phyloP scores from a whole-genome alignment of 2,888 invertebrate species.

The Pocota personata region DNA sequence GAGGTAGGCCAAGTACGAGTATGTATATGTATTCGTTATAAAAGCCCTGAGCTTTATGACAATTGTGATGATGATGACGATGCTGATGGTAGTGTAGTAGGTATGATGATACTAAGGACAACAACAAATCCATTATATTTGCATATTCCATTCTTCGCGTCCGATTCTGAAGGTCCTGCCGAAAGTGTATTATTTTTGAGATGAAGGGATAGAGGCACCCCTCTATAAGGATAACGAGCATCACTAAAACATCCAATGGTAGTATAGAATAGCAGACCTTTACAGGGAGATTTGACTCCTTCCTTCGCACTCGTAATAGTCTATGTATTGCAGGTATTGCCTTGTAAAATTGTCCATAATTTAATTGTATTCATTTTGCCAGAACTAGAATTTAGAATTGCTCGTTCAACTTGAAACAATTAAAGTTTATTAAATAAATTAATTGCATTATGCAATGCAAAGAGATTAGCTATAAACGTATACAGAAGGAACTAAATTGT shows the following conservation, averaged over 20 bases:
- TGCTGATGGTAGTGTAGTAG: not conserved
- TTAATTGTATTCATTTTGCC: not conserved
- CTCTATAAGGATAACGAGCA: not conserved
- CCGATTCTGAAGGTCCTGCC: conserved; percentile 16
- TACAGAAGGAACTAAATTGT: too few relatives aligned
- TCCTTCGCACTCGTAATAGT: not conserved
- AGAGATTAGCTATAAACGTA: too few relatives aligned
- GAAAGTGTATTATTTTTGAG: conserved; percentile 11
- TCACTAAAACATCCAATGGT: conserved; percentile 10
- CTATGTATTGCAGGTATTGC: not conserved
- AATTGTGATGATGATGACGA: not conserved
- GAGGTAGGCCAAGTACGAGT: conserved; percentile 16
- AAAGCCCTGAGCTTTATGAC: not conserved
- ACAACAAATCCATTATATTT: conserved; percentile 53
- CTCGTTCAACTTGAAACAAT: not conserved
- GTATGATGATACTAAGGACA: not conserved
- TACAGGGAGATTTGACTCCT: not conserved
- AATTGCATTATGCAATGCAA: too few relatives aligned
- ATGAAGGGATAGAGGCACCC: not conserved
- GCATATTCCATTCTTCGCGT: conserved; percentile 49
- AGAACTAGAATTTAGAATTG: not conserved
- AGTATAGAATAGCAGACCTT: conserved; percentile 21
- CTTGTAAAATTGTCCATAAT: not conserved
- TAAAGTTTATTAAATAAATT: not conserved
- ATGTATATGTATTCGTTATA: conserved; percentile 7